Evolutionary conservation across 2,888 invertebrate genomes (phyloP).

Genomic region (Hypena proboscidalis): DNA sequence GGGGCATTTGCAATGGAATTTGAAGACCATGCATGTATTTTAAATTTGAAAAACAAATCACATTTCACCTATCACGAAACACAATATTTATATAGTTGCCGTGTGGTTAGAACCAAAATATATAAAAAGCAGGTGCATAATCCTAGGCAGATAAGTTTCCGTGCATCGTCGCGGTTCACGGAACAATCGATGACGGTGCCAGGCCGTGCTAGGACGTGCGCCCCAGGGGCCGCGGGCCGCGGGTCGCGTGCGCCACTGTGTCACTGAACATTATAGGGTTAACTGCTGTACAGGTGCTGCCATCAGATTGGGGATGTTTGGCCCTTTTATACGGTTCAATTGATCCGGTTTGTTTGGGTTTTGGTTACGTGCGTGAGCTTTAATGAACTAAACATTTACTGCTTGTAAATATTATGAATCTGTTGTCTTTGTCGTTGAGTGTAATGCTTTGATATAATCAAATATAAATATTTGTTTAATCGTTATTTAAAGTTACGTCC

Average conservation of each 20-base stretch:
- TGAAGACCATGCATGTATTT: too few species aligned
- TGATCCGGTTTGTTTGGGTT: neutral
- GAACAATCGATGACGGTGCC: slow-evolving; percentile 59
- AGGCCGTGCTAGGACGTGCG: slow-evolving; percentile 49
- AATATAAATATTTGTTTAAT: too few species aligned
- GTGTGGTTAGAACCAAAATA: slow-evolving; percentile 5
- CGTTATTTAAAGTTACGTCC: too few species aligned
- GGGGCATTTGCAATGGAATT: too few species aligned
- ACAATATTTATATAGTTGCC: too few species aligned
- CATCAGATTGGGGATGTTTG: slow-evolving; percentile 15
- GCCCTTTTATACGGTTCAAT: neutral
- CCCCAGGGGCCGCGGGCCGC: slow-evolving; percentile 21
- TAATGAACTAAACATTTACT: too few species aligned
- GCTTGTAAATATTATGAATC: too few species aligned
- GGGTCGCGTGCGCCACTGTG: slow-evolving; percentile 34
- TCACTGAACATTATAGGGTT: slow-evolving; percentile 80
- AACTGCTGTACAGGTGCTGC: slow-evolving; percentile 79
- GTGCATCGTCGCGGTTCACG: slow-evolving; percentile 21
- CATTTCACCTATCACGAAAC: too few species aligned
- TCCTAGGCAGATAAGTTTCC: neutral
- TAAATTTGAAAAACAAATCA: too few species aligned
- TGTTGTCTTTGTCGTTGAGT: too few species aligned
- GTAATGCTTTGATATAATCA: too few species aligned
- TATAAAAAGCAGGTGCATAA: slow-evolving; percentile 31
- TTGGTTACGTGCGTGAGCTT: too few species aligned